These are phyloP conservation scores for Choreutis nemorana DNA, from an alignment of 2,888 invertebrate genomes.

Conservation along the genomic window DNA sequence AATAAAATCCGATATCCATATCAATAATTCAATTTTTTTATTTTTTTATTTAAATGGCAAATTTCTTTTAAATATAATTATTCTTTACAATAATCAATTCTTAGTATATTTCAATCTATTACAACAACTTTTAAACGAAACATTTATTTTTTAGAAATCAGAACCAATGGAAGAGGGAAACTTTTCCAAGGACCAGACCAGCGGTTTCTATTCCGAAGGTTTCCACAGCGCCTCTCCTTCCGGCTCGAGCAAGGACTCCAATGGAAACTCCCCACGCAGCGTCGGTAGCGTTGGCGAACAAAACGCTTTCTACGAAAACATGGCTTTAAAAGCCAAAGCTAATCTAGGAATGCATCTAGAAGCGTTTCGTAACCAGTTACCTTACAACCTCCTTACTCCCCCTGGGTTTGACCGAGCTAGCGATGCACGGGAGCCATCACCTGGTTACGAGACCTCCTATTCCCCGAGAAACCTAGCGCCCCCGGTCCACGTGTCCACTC, in stretches of 20 bases:
- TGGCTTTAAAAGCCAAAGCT: conserved; percentile 49
- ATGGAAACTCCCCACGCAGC: conserved; percentile 55
- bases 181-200: conserved; percentile 64
- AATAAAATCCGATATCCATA: no score
- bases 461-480: conserved; percentile 37
- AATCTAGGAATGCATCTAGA: conserved; percentile 52
- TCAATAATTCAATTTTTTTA: no score
- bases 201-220: conserved; percentile 69
- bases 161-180: conserved; percentile 55
- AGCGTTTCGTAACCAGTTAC: conserved; percentile 47
- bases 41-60: no score
- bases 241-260: conserved; percentile 62
- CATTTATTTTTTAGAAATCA: conserved; percentile 59
- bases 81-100: no score
- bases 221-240: conserved; percentile 69
- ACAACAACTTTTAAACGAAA: conserved; percentile 13
- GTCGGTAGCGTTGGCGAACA: conserved; percentile 48
- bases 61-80: no score
- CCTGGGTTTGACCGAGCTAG: conserved; percentile 58
- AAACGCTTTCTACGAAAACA: conserved; percentile 41
- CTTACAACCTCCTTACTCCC: conserved; percentile 69
- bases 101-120: conserved; percentile 9
- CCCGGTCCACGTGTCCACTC: conserved; percentile 42
- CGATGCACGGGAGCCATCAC: conserved; percentile 39
- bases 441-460: conserved; percentile 35